Percentiles rank a stretch among this genome's conserved stretches.
Conservation (phyloP, 2,888 invertebrate genomes). For the Spicauda simplicius region DNA sequence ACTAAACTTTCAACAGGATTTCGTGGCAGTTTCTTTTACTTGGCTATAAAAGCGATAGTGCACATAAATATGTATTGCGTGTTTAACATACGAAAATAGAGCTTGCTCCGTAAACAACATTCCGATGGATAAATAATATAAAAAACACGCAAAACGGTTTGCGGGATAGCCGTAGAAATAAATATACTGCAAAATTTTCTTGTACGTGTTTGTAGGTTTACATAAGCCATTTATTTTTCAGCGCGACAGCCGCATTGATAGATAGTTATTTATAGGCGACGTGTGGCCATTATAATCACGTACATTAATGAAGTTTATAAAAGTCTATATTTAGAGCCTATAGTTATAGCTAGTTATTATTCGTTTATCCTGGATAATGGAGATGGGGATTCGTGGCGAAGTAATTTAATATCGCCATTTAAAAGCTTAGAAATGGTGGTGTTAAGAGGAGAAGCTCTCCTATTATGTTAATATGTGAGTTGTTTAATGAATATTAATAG, state of each 20-base stretch:
- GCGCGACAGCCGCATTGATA: slow-evolving; percentile 7
- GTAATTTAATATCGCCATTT: neutral
- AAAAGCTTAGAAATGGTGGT: slow-evolving; percentile 4
- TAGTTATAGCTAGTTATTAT: neutral
- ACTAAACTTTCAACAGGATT: slow-evolving; percentile 78
- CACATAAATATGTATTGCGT: slow-evolving; percentile 19
- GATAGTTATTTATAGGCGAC: slow-evolving; percentile 4
- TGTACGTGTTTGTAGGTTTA: slow-evolving; percentile 12
- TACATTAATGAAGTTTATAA: slow-evolving; percentile 1
- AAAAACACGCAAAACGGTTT: slow-evolving; percentile 2
- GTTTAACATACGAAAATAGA: slow-evolving; percentile 25
- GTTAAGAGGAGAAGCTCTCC: neutral
- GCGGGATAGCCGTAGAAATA: neutral
- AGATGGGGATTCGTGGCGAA: neutral
- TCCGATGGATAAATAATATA: slow-evolving; percentile 19
- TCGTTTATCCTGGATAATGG: neutral
- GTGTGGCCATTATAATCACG: slow-evolving; percentile 3
- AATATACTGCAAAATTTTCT: slow-evolving; percentile 12
- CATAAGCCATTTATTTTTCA: slow-evolving; percentile 12
- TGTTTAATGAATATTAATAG: slow-evolving; percentile 27
- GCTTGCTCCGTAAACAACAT: slow-evolving; percentile 22
- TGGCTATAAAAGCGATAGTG: slow-evolving; percentile 35
- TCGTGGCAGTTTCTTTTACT: slow-evolving; percentile 48
- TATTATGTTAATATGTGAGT: slow-evolving; percentile 13
- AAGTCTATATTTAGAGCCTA: neutral